These are phyloP conservation scores for Temnothorax rugatulus DNA, from an alignment of 2,888 invertebrate species.

Conservation along the genomic window DNA sequence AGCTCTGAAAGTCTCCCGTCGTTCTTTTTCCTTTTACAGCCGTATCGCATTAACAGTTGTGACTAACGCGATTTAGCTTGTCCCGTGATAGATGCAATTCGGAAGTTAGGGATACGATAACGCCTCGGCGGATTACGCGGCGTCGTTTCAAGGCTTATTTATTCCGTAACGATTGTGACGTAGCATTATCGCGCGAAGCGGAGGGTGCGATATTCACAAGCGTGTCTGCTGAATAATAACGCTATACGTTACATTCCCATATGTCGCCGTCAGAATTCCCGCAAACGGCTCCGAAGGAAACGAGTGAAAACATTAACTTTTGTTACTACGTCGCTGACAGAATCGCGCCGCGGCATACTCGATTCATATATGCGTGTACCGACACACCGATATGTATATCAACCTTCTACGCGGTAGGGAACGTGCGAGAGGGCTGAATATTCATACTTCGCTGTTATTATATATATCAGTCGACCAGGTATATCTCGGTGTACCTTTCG, in stretches of 20 bases:
- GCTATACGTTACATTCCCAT: conserved; percentile 39
- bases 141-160: conserved; percentile 52
- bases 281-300: conserved; percentile 44
- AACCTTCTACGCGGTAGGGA: background rate
- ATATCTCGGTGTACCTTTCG: conserved; percentile 14
- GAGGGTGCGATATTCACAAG: conserved; percentile 37
- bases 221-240: conserved; percentile 53
- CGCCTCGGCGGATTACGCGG: conserved; percentile 44
- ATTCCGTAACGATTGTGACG: conserved; percentile 50
- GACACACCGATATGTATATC: conserved; percentile 30
- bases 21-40: background rate
- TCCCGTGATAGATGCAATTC: conserved; percentile 35
- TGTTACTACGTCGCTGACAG: conserved; percentile 51
- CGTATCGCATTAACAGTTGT: conserved; percentile 33
- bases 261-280: conserved; percentile 35
- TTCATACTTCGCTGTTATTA: conserved; percentile 50
- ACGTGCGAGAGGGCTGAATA: conserved; percentile 33
- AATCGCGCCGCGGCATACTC: conserved; percentile 23
- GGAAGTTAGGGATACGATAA: conserved; percentile 42
- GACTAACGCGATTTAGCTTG: conserved; percentile 33
- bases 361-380: conserved; percentile 42
- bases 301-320: conserved; percentile 47
- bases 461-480: conserved; percentile 39
- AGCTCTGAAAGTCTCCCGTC: background rate
- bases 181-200: conserved; percentile 39